Conservation (phyloP, 2,113 vertebrate species). For the Centropristis striata region DNA sequence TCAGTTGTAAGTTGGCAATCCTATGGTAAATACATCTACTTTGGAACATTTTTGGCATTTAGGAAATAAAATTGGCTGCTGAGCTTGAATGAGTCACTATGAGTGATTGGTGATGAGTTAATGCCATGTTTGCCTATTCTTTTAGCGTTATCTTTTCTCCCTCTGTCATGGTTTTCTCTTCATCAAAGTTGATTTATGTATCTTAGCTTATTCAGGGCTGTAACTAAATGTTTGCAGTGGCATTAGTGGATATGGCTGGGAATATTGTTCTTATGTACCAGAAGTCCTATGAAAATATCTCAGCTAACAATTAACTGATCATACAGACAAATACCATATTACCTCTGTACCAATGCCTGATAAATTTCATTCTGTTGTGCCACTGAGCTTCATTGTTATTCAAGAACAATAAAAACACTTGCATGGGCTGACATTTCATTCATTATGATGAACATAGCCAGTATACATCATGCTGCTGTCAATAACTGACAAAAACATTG, state of each 20-base stretch:
- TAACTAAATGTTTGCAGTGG: not conserved
- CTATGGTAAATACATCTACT: not conserved
- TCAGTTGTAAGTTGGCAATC: not conserved
- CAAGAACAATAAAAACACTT: not conserved
- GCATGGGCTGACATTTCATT: not conserved
- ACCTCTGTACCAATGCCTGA: not conserved
- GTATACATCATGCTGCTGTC: too few species aligned
- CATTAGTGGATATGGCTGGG: not conserved
- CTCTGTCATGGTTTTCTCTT: not conserved
- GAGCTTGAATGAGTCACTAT: conserved; percentile 3
- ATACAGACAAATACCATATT: not conserved
- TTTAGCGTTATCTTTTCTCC: not conserved
- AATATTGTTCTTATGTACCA: not conserved
- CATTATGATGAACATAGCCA: not conserved
- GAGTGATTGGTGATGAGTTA: not conserved
- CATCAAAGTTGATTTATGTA: not conserved
- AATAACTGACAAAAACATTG: too few species aligned
- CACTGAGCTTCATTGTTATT: not conserved
- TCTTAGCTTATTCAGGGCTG: not conserved
- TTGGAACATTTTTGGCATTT: not conserved
- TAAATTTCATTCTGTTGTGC: not conserved
- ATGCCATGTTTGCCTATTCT: not conserved
- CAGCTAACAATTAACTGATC: not conserved
- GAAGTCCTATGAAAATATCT: not conserved
- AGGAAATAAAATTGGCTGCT: not conserved